Evolutionary conservation across 1,140 invertebrate genomes (phyloP), one percentile per base, ranked within the genome.

Genomic region (Maniola jurtina): DNA sequence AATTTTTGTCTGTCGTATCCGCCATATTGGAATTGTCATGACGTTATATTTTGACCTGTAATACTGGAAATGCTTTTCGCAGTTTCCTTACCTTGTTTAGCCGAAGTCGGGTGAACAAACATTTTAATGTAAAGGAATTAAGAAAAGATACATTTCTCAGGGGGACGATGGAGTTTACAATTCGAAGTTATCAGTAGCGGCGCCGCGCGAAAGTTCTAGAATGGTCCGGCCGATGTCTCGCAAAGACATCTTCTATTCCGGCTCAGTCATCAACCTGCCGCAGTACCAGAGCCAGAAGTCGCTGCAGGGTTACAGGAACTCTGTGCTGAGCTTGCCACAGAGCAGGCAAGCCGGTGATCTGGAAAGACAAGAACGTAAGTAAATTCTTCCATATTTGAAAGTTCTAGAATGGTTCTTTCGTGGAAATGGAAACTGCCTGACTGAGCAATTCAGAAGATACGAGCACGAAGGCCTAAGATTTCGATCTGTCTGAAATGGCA

Each of bases 241-340:
- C 50, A 99, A 99, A 89, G 98, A 99, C 89, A 99, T 99, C 72
- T 99, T 99, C 92, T 99, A 99, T 91, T 97, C 98, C 11, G 98
- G 98, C 33, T 98, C 97, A 34, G 95, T 99, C 7, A 92, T 96
- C 35, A 96, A 98, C 91, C 92, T 99, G 58, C 97, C 96, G 0
- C 96, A 98, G 89, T 99, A 95, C 88, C 96, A 98, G 81, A 97
- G 96, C 62, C 97, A 98, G 85, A 97, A 97, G 74, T 97, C 97
- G 8, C 91, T 99, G n/a, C 94, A 95, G 38, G 95, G 95, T 68
- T 97, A 97, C 81, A 92, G 97, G 42, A 95, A 96, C 76, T 96
- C 95, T 52, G 94, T 97, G n/a, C 92, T 96, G 11, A 96, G 96
- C 25, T 81, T 97, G 14, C 94, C 96, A 0, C 94, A 94, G 78